Evolutionary conservation across 2,113 vertebrate genomes (phyloP), one percentile per base, ranked within the genome.

Genomic region (Madoqua kirkii): DNA sequence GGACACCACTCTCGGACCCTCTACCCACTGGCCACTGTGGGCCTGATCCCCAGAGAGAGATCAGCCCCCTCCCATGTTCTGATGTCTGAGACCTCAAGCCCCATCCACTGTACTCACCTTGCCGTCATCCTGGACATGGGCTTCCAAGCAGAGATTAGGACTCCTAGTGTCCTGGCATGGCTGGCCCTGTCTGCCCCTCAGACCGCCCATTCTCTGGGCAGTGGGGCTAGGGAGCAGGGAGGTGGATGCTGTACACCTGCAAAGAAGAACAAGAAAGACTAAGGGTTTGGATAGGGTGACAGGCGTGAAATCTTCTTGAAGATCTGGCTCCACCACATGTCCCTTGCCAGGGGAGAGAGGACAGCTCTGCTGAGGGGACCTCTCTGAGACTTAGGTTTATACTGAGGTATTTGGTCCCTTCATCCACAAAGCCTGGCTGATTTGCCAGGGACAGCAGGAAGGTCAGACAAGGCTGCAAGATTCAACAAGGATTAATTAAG

Each of bases 211-310:
- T 43, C 19, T 2, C 45, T 29, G 6, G 21, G 21, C 59, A 7
- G 19, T 6, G 33, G 1, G 13, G 7, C 43, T 2, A 7, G 29
- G 14, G 55, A 62, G 29, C 0, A 1, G 13, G 55, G 25, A 4
- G 4, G 33, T 29, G 0, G 33, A 15, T 9, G 16, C 76, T 40
- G 3, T 29, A 48, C 3, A 15, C 33, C 45, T 91, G 21, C 14
- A 55, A 43, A 88, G 60, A 74, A 40, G 48, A 36, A 54, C 25
- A 36, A 74, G n/a, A 14, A 54, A 74, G 25, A 74, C 6, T 48
- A 17, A 48, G 76, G 76, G 43, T 17, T 79, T 45, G 76, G 76
- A 43, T 45, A 3, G 43, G 45, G 48, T 55, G 50, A 48, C 48
- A 12, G 8, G 36, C 14, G 15, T 5, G 1, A 52, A 57, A 29